phyloP scores from a whole-genome alignment of 2,888 invertebrate genomes.

The Eupithecia subumbrata region DNA sequence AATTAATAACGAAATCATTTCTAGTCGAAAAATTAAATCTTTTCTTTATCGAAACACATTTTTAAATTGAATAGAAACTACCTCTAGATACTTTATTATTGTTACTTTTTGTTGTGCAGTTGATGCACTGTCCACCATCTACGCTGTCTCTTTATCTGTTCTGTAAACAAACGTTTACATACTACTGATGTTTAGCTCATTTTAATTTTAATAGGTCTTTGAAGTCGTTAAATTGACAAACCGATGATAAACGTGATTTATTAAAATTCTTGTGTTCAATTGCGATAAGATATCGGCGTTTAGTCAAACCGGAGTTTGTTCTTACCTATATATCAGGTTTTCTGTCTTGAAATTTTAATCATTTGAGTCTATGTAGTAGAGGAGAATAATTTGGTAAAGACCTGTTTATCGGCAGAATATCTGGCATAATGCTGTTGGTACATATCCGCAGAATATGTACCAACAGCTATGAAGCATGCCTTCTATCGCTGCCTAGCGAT shows the following conservation, averaged over 20 bases:
- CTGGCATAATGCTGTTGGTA: neutral
- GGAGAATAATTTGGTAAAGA: neutral
- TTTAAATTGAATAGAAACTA: no score
- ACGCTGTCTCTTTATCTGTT: conserved; percentile 56
- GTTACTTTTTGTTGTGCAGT: neutral
- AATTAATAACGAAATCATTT: neutral
- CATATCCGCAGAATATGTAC: no score
- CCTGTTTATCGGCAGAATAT: neutral
- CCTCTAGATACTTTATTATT: no score
- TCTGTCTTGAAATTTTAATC: neutral
- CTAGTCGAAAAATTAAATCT: neutral
- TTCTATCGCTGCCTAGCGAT: no score
- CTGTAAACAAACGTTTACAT: conserved; percentile 70
- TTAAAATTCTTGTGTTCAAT: conserved; percentile 25
- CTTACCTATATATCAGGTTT: conserved; percentile 12
- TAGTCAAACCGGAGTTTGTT: conserved; percentile 13
- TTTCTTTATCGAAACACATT: neutral
- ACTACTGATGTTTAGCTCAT: conserved; percentile 62
- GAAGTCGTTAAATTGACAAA: conserved; percentile 44
- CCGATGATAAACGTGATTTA: conserved; percentile 40
- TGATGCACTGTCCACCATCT: conserved; percentile 9
- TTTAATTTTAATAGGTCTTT: conserved; percentile 51
- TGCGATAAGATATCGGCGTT: conserved; percentile 29
- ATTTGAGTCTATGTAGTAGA: neutral
- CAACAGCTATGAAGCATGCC: no score